phyloP scores from a whole-genome alignment of 2,888 invertebrate species.

The Thysanoteuthis rhombus region DNA sequence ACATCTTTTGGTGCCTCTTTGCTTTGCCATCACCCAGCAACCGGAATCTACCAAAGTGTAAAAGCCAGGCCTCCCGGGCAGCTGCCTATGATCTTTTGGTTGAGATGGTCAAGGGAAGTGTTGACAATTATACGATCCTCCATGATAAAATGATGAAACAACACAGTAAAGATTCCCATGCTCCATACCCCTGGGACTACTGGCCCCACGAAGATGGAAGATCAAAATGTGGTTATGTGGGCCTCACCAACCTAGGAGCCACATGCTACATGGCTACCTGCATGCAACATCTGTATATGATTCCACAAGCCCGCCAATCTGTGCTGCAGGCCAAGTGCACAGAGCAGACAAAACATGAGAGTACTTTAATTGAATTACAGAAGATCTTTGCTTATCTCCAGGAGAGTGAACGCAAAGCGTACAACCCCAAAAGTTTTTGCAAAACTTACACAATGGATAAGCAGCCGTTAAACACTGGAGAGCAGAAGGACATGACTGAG shows the following conservation, averaged over 20 bases:
- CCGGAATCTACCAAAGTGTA: conserved; percentile 88
- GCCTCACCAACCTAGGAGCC: conserved; percentile 92
- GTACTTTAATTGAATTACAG: conserved; percentile 86
- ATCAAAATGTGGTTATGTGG: conserved; percentile 93
- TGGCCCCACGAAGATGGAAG: conserved; percentile 97
- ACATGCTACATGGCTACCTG: conserved; percentile 98
- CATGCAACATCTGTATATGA: conserved; percentile 97
- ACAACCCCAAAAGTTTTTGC: conserved; percentile 94
- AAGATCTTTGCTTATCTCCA: conserved; percentile 93
- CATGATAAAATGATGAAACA: conserved; percentile 86
- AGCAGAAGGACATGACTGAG: conserved; percentile 98
- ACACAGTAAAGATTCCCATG: conserved; percentile 76
- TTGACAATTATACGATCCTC: conserved; percentile 85
- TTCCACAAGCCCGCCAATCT: conserved; percentile 89
- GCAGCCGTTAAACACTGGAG: conserved; percentile 92
- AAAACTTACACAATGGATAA: conserved; percentile 97
- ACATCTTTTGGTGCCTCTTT: conserved; percentile 88
- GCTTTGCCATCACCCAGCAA: conserved; percentile 87
- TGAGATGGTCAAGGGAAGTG: conserved; percentile 84
- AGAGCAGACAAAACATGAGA: conserved; percentile 79
- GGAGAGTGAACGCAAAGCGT: conserved; percentile 94
- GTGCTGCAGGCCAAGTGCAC: conserved; percentile 81
- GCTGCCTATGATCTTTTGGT: conserved; percentile 91
- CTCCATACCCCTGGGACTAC: conserved; percentile 94
- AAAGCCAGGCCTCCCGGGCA: conserved; percentile 85